These are phyloP conservation scores for Nyleta sp. DNA, from an alignment of 2,888 invertebrate genomes.

Conservation along the genomic window DNA sequence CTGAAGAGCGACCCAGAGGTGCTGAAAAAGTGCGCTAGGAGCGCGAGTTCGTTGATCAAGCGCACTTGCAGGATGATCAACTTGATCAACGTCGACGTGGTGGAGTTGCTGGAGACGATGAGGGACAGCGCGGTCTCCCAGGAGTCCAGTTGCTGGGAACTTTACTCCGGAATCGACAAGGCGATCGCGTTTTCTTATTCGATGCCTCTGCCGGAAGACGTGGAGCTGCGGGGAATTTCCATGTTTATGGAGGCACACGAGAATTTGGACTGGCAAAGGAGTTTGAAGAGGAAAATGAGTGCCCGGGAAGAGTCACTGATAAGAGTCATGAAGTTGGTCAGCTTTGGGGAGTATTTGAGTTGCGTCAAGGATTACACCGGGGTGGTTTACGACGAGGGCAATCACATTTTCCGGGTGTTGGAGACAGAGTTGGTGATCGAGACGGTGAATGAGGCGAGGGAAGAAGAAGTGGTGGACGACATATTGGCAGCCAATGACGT, in stretches of 20 bases:
- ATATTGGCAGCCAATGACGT: conserved; percentile 41
- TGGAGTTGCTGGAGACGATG: conserved; percentile 72
- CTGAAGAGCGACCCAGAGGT: conserved; percentile 90
- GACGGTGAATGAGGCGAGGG: background rate
- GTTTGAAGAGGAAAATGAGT: conserved; percentile 84
- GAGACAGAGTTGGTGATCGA: conserved; percentile 6
- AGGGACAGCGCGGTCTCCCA: background rate
- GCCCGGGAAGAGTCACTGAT: conserved; percentile 89
- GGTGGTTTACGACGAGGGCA: conserved; percentile 85
- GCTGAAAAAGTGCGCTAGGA: conserved; percentile 90
- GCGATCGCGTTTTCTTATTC: conserved; percentile 85
- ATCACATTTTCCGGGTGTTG: conserved; percentile 73
- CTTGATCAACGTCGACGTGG: conserved; percentile 88
- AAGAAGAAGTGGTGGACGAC: conserved; percentile 27
- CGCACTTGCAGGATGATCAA: conserved; percentile 92
- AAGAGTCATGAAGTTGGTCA: conserved; percentile 89
- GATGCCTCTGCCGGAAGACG: conserved; percentile 90
- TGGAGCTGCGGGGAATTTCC: conserved; percentile 88
- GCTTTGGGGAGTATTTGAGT: conserved; percentile 89
- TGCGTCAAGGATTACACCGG: conserved; percentile 86
- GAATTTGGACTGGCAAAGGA: conserved; percentile 88
- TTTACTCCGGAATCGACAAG: conserved; percentile 80
- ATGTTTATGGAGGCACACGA: conserved; percentile 88
- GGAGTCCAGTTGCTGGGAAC: conserved; percentile 52
- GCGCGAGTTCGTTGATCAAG: conserved; percentile 90